A percentile compares a stretch with the other conserved stretches of the same genome.
Evolutionary conservation across 2,113 vertebrate species (phyloP).

Genomic region (Otus sunia): DNA sequence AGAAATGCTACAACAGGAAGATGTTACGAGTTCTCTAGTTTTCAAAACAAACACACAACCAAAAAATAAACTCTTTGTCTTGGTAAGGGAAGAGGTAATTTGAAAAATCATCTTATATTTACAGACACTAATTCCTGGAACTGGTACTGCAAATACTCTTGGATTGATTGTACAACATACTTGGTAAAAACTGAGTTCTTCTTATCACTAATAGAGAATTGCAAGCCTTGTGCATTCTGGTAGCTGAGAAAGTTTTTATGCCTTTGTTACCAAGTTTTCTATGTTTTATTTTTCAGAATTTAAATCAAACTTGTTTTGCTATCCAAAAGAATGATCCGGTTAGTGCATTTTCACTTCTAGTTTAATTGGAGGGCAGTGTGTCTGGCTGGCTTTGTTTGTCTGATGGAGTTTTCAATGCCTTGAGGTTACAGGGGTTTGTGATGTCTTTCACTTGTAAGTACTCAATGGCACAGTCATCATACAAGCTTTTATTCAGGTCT

Average conservation of each 20-base stretch:
- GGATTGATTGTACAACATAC: neutral
- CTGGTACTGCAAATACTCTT: neutral
- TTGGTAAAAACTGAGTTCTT: neutral
- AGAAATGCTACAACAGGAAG: neutral
- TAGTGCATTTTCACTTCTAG: neutral
- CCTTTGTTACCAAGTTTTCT: neutral
- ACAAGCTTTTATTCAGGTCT: neutral
- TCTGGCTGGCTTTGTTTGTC: neutral
- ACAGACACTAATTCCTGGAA: neutral
- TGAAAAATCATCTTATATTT: neutral
- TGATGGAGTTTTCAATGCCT: neutral
- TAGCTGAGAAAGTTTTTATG: neutral
- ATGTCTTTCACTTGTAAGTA: neutral
- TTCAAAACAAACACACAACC: neutral
- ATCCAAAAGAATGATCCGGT: neutral
- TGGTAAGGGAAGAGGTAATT: neutral
- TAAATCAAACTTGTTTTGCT: neutral
- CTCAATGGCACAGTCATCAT: neutral
- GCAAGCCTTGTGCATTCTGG: neutral
- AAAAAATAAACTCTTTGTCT: neutral
- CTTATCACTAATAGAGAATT: neutral
- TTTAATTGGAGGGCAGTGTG: neutral
- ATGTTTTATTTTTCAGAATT: neutral
- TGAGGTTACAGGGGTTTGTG: neutral
- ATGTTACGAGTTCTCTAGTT: neutral